Evolutionary conservation across 1,140 invertebrate species (phyloP).

Genomic region (Sycophaga agraensis): DNA sequence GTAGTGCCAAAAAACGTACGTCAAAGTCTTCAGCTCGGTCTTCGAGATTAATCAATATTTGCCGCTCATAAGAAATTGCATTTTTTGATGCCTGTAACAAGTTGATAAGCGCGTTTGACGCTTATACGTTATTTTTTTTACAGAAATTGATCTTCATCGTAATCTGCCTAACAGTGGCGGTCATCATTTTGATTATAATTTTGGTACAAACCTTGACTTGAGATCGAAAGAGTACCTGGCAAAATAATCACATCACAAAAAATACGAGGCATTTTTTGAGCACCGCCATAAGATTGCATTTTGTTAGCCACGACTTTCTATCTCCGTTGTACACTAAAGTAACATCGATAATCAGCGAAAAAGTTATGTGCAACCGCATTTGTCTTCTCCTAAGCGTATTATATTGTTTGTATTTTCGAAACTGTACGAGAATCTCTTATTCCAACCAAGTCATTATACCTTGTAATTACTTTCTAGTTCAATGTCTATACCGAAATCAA

Average conservation of each 20-base stretch:
- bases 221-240: constrained; percentile 11
- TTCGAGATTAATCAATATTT: not conserved
- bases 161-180: constrained; percentile 72
- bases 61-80: constrained; percentile 23
- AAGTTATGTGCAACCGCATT: not conserved
- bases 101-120: constrained; percentile 28
- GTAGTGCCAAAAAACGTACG: constrained; percentile 22
- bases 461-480: constrained; percentile 2
- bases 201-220: constrained; percentile 51
- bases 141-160: constrained; percentile 85
- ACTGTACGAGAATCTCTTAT: constrained; percentile 21
- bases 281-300: constrained; percentile 18
- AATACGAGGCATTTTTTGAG: constrained; percentile 9
- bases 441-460: constrained; percentile 5
- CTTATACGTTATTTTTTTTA: constrained; percentile 65
- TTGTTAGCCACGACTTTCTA: constrained; percentile 2
- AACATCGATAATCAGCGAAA: not conserved
- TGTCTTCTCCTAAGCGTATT: not conserved
- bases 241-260: constrained; percentile 12
- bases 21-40: not conserved
- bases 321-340: not conserved
- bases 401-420: not conserved
- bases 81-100: constrained; percentile 14
- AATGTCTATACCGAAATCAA: not conserved
- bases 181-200: constrained; percentile 75